Conservation (phyloP, 2,113 vertebrate species). For the Chiloscyllium plagiosum region DNA sequence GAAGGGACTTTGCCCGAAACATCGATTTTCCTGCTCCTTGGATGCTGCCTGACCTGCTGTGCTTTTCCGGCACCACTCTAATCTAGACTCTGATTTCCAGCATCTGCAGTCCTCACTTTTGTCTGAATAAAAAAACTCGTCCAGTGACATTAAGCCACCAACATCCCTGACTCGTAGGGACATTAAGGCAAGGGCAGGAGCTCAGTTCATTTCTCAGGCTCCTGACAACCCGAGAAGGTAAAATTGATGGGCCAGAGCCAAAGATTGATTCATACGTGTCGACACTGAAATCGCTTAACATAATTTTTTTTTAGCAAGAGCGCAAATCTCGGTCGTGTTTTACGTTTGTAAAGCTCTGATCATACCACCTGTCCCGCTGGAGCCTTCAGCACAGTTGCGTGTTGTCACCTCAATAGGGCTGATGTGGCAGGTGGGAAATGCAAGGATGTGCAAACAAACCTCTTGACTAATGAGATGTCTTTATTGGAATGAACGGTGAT, state of each 20-base stretch:
- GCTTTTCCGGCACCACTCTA: too few relatives aligned
- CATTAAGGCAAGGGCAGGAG: background rate
- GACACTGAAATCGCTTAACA: background rate
- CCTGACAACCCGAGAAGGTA: background rate
- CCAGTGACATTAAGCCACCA: too few relatives aligned
- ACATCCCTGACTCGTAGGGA: background rate
- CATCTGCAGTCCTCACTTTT: too few relatives aligned
- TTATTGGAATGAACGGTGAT: constrained; percentile 32
- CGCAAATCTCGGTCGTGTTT: background rate
- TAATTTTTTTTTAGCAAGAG: background rate
- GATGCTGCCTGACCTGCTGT: too few relatives aligned
- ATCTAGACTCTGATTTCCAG: too few relatives aligned
- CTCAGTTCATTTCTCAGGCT: background rate
- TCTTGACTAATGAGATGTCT: constrained; percentile 35
- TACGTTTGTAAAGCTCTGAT: background rate
- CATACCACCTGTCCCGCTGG: too few relatives aligned
- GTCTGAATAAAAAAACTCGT: too few relatives aligned
- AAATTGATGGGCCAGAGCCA: background rate
- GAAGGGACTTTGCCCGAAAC: too few relatives aligned
- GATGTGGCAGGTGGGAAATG: background rate
- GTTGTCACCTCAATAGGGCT: background rate
- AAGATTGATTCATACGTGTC: background rate
- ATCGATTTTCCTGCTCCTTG: too few relatives aligned
- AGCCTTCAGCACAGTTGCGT: background rate
- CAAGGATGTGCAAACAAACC: constrained; percentile 3